Evolutionary conservation across 2,113 vertebrate genomes (phyloP), one percentile per base, ranked within the genome.

Genomic region (Pluvialis apricaria): DNA sequence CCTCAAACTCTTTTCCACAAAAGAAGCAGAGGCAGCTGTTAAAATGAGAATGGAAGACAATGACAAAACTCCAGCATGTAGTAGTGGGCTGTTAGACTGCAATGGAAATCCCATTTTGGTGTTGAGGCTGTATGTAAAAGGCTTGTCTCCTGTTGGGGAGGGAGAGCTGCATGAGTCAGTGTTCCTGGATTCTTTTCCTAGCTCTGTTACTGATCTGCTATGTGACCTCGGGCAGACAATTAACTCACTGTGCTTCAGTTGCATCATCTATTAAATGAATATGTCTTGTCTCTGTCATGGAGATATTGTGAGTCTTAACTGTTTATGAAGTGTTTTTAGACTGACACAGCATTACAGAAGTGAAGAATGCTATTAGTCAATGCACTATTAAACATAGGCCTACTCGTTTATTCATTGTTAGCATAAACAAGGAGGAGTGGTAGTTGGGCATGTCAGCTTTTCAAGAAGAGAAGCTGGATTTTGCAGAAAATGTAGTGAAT

Each of bases 291-390:
- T 91, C 70, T 87, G 78, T 70, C 80, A 54, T 8, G 6, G 70
- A 54, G 61, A 34, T 72, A 47, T 25, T 69, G 58, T 1, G 66
- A 80, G 61, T 58, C 70, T 73, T 69, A 54, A 91, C 82, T 90
- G 58, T 82, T 96, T 55, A 80, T 82, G 68, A 66, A 95, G 75
- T 80, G 82, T 7, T 95, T 94, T 82, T 52, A 77, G 75, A 69
- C 58, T 94, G 94, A 80, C 68, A 73, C 44, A 83, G 90, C 71
- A 32, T 66, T 86, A 47, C 71, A 69, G 82, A 92, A 77, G 58
- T 29, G 66, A 58, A 61, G 87, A 88, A 86, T 58, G 58, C 70
- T 76, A 22, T 96, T 92, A 93, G 84, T 94, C 77, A 91, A 7
- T 76, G 62, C 26, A 38, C 34, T 40, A 61, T 80, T 76, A 85